These are phyloP conservation scores for Ichneumoninae sp. DNA, from an alignment of 2,888 invertebrate genomes.

Conservation along the genomic window DNA sequence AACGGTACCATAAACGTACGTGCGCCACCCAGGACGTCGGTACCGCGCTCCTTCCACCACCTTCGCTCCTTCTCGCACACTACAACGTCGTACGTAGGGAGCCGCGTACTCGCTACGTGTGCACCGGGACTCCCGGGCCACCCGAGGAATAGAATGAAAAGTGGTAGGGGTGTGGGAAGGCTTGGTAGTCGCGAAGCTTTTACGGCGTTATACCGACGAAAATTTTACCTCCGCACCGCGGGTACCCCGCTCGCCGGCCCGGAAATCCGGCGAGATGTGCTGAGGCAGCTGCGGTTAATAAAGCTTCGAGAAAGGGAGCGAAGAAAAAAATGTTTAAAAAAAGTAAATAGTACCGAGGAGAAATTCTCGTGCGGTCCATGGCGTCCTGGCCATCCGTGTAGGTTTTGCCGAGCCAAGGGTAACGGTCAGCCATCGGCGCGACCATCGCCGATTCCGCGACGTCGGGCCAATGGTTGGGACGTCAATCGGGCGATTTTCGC, in stretches of 20 bases:
- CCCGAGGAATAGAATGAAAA: constrained; percentile 35
- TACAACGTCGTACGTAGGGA: constrained; percentile 42
- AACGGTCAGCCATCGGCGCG: too few relatives aligned
- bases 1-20: constrained; percentile 62
- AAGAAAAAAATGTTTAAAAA: constrained; percentile 23
- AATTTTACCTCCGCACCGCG: constrained; percentile 63
- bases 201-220: constrained; percentile 65
- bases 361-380: constrained; percentile 58
- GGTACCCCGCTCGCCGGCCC: constrained; percentile 65
- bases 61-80: constrained; percentile 19
- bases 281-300: constrained; percentile 70
- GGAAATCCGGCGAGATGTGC: constrained; percentile 70
- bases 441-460: too few relatives aligned
- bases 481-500: constrained; percentile 31
- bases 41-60: constrained; percentile 20
- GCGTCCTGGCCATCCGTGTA: too few relatives aligned
- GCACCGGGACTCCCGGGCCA: constrained; percentile 33
- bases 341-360: constrained; percentile 65
- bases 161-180: constrained; percentile 17
- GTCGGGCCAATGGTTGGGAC: too few relatives aligned
- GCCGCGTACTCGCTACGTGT: constrained; percentile 48
- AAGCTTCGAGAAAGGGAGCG: constrained; percentile 68
- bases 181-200: constrained; percentile 63
- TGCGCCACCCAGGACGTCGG: constrained; percentile 11
- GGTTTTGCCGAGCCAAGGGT: too few relatives aligned